Conservation (phyloP, 2,888 invertebrate genomes). For the Calameuta filiformis region DNA sequence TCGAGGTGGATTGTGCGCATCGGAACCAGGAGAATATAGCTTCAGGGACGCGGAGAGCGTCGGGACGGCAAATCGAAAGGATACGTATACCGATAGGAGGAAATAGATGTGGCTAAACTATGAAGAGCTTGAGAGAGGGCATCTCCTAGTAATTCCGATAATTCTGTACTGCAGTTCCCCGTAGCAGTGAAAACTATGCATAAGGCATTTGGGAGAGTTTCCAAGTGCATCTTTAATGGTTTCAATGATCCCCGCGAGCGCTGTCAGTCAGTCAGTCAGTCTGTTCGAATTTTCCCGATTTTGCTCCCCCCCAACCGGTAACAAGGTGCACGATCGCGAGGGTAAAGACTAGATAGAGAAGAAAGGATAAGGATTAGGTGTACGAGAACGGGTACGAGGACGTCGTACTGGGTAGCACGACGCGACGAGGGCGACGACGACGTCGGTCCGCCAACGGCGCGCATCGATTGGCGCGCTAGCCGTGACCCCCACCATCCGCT, state of each 20-base stretch:
- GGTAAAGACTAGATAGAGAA: not conserved
- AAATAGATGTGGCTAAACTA: not conserved
- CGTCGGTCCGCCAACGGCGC: slow-evolving; percentile 44
- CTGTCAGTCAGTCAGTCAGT: not conserved
- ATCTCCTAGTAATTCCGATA: not conserved
- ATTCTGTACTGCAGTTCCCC: not conserved
- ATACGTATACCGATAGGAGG: not conserved
- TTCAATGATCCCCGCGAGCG: not conserved
- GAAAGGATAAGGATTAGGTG: not conserved
- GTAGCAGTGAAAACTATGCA: not conserved
- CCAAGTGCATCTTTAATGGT: not conserved
- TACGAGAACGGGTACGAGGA: not conserved
- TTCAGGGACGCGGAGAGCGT: not conserved
- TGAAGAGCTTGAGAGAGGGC: not conserved
- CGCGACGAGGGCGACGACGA: slow-evolving; percentile 14
- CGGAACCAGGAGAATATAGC: not conserved
- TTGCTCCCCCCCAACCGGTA: not conserved
- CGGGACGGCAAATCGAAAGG: not conserved
- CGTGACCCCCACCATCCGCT: slow-evolving; percentile 65
- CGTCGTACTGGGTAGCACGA: not conserved
- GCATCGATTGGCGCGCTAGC: slow-evolving; percentile 65
- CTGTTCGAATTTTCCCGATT: not conserved
- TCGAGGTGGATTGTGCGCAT: not conserved
- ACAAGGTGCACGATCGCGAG: not conserved
- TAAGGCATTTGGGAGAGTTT: not conserved